Conservation (phyloP, 2,888 invertebrate species). For the Drosophila greeni region DNA sequence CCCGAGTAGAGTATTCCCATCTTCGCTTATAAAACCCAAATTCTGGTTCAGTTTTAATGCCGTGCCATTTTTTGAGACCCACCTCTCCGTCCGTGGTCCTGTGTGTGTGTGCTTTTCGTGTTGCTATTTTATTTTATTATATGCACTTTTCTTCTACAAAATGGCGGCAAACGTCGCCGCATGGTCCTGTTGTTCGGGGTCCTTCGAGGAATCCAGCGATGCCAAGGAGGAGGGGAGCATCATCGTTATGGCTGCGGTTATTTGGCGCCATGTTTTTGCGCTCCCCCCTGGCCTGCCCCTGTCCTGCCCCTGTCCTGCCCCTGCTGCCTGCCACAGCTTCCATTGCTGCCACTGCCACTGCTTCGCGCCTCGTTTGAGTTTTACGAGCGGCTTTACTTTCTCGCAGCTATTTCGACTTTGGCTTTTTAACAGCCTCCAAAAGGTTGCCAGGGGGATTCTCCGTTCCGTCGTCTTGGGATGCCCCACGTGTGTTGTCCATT, state of each 20-base stretch:
- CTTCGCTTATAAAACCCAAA: neutral
- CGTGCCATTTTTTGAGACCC: constrained; percentile 52
- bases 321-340: too few species aligned
- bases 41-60: constrained; percentile 51
- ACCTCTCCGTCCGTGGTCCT: constrained; percentile 27
- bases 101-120: constrained; percentile 43
- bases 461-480: constrained; percentile 24
- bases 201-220: constrained; percentile 8
- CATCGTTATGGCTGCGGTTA: constrained; percentile 74
- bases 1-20: neutral
- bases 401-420: constrained; percentile 72
- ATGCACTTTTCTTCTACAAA: constrained; percentile 74
- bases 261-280: constrained; percentile 73
- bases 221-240: constrained; percentile 31
- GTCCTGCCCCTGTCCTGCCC: neutral
- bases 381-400: constrained; percentile 73
- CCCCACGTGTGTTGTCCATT: constrained; percentile 72
- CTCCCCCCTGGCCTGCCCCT: neutral
- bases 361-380: constrained; percentile 72
- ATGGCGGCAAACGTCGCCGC: constrained; percentile 73
- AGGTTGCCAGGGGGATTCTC: constrained; percentile 24
- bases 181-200: constrained; percentile 53
- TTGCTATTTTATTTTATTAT: constrained; percentile 71
- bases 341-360: constrained; percentile 29
- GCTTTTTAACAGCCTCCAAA: constrained; percentile 66